phyloP scores from a whole-genome alignment of 2,113 vertebrate genomes.

The Psittacula cyanocephala region DNA sequence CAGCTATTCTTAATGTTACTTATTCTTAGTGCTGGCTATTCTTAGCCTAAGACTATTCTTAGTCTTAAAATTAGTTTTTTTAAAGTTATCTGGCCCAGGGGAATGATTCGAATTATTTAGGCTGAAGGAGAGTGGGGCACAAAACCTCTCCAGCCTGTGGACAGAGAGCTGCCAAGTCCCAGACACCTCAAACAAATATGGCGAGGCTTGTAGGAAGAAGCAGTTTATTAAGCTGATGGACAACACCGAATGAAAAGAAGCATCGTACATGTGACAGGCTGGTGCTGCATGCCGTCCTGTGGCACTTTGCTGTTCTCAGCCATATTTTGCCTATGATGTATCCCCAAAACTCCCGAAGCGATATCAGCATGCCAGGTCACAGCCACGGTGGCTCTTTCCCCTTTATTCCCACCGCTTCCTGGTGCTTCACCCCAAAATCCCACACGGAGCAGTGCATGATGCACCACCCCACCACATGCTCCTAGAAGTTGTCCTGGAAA shows the following conservation, averaged over 20 bases:
- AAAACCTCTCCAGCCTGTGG: not conserved
- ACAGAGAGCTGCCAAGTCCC: not conserved
- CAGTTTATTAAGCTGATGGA: not conserved
- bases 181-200: not conserved
- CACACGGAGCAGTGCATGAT: accelerated
- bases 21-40: conserved; percentile 25
- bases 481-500: not conserved
- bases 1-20: not conserved
- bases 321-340: not conserved
- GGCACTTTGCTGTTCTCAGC: not conserved
- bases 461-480: accelerated
- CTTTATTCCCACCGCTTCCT: not conserved
- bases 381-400: accelerated
- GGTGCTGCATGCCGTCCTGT: not conserved
- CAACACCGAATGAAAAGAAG: not conserved
- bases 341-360: accelerated
- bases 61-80: not conserved
- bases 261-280: accelerated
- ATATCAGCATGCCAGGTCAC: not conserved
- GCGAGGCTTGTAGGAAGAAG: not conserved
- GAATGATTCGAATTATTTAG: not conserved
- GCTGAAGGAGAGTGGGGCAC: not conserved
- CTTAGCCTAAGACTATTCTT: conserved; percentile 13
- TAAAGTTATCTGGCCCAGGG: not conserved
- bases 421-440: not conserved